Percentiles rank a stretch among this genome's conserved stretches.
phyloP scores from a whole-genome alignment of 1,140 invertebrate genomes.

The Ceratina australensis region DNA sequence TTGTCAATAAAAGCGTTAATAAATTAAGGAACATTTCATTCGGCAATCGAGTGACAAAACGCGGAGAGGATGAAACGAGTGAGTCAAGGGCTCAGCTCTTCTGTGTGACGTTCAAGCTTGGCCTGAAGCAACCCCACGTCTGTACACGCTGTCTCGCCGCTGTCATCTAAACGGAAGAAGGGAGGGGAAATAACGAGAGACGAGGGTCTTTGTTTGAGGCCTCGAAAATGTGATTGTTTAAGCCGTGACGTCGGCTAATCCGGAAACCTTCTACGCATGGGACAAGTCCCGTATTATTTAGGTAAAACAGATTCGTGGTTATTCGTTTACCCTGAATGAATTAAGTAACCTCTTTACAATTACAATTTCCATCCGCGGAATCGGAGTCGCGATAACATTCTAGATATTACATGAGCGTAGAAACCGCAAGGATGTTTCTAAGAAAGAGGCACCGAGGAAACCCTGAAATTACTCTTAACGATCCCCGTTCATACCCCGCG shows the following conservation, averaged over 20 bases:
- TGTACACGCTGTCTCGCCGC: conserved; percentile 42
- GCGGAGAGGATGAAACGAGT: background rate
- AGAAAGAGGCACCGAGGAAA: background rate
- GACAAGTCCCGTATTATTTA: conserved; percentile 16
- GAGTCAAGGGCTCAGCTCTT: conserved; percentile 21
- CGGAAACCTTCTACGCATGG: conserved; percentile 1
- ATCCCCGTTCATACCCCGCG: background rate
- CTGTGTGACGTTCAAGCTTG: background rate
- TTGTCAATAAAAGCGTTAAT: background rate
- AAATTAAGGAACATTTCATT: background rate
- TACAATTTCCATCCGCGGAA: background rate
- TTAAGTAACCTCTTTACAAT: background rate
- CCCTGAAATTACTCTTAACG: background rate
- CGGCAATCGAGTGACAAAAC: background rate
- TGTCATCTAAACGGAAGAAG: conserved; percentile 36
- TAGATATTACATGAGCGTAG: background rate
- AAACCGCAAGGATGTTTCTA: background rate
- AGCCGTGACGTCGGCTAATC: conserved; percentile 37
- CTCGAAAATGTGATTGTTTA: conserved; percentile 53
- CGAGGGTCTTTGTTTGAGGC: conserved; percentile 38
- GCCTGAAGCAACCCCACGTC: conserved; percentile 13
- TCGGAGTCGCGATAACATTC: no score
- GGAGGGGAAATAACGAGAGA: conserved; percentile 32
- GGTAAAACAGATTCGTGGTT: conserved; percentile 34
- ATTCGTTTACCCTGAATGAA: conserved; percentile 11